Conservation (phyloP, 2,797 vertebrate species). For the Sphaeramia orbicularis region DNA sequence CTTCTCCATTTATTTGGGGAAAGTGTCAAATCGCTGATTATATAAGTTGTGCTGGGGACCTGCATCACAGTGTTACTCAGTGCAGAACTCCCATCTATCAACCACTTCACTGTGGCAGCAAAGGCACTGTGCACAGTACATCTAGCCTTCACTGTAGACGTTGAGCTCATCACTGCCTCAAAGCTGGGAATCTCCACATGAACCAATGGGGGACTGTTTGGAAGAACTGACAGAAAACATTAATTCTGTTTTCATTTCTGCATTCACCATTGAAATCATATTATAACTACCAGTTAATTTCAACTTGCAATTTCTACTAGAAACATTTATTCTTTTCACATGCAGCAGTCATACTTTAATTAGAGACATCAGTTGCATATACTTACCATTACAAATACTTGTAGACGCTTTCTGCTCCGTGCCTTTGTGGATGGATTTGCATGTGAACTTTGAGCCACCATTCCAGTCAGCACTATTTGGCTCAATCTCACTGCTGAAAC, state of each 20-base stretch:
- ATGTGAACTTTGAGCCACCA: constrained; percentile 46
- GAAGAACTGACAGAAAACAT: constrained; percentile 32
- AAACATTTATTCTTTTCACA: not conserved
- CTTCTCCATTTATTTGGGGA: constrained; percentile 20
- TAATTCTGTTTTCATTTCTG: no score
- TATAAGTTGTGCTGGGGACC: not conserved
- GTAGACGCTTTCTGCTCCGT: fast-evolving
- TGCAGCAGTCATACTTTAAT: not conserved
- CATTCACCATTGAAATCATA: no score
- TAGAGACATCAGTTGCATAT: not conserved
- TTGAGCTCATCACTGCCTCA: not conserved
- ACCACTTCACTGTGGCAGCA: not conserved
- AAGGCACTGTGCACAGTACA: not conserved
- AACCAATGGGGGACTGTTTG: no score
- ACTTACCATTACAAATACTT: constrained; percentile 75
- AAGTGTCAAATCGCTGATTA: constrained; percentile 45
- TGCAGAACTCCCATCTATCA: fast-evolving
- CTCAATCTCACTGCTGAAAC: constrained; percentile 57
- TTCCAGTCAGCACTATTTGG: constrained; percentile 24
- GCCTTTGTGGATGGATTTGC: constrained; percentile 28
- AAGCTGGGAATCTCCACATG: constrained; percentile 6
- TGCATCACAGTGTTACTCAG: fast-evolving
- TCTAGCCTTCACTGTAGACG: no score
- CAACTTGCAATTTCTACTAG: no score
- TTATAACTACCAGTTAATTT: not conserved